Conservation (phyloP, 1,140 invertebrate species). For the Trachelipus rathkii region DNA sequence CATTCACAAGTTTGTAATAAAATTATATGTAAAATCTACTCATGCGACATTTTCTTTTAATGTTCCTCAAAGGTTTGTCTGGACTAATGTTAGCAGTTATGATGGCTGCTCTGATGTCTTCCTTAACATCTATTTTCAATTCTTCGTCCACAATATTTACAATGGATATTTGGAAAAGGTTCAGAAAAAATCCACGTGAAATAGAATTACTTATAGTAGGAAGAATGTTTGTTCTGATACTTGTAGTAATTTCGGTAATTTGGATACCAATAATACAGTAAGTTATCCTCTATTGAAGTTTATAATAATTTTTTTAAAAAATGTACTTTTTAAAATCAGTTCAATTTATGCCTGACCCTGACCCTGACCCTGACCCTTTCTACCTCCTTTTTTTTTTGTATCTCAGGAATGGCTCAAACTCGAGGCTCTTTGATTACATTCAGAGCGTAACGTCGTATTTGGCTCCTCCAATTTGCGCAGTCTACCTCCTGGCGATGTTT, state of each 20-base stretch:
- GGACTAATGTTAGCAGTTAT: constrained; percentile 58
- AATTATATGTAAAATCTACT: no score
- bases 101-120: constrained; percentile 59
- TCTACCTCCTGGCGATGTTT: constrained; percentile 56
- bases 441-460: constrained; percentile 57
- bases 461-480: constrained; percentile 57
- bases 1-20: no score
- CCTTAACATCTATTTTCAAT: constrained; percentile 58
- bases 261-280: constrained; percentile 57
- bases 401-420: constrained; percentile 30
- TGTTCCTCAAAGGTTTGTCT: constrained; percentile 47
- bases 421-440: constrained; percentile 58
- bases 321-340: no score
- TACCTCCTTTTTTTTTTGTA: no score
- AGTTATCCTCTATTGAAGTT: no score
- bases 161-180: constrained; percentile 54
- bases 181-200: constrained; percentile 15
- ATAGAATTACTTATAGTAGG: constrained; percentile 27
- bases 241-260: constrained; percentile 55
- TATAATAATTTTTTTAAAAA: no score
- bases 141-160: constrained; percentile 58
- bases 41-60: no score
- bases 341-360: no score
- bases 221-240: constrained; percentile 50
- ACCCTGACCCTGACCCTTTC: no score